Base-by-base conservation (phyloP, 2,113 vertebrate genomes). In the Gambusia affinis region DNA sequence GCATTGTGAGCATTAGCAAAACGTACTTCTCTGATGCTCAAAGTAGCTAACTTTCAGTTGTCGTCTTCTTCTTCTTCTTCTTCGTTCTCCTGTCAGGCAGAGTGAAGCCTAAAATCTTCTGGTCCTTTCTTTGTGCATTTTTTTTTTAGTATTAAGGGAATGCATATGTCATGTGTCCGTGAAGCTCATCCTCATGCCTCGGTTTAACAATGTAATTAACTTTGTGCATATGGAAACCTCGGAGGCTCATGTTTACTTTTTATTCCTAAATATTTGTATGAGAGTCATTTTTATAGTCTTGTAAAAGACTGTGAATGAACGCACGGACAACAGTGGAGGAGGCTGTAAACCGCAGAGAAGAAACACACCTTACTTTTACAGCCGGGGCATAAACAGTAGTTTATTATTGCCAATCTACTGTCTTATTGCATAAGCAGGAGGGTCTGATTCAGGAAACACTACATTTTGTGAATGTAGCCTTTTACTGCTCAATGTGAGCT, bases 341-440 rank as follows among this genome's bases (percentile, higher is more conserved):
- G 82, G 24, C 75, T 77, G 86, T 93, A 88, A 93, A 90, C 64
- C 33, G 37, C 60, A 75, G 72, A 81, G 65, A 82, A 85, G 79
- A 90, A 91, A 93, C 94, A 91, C 93, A 92, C 94, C 93, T 94
- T 87, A 47, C 70, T 91, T 94, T 95, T 94, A 95, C 82, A 78
- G 86, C 90, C 17, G 31, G 64, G 70, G 79, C 82, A 92, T 94
- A 93, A 94, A 94, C 94, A 94, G 93, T 94, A 94, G 94, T 94
- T 95, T 94, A 94, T 92, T 89, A 86, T 78, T 75, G 61, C 35
- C 67, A 72, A 82, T 91, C 91, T 91, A 90, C 81, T 90, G 85
- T 86, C 85, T 67, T 72, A 39, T 93, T 94, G 90, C 88, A 89
- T 89, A 92, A 94, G 84, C 76, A 71, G 72, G 24, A 31, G 42